Evolutionary conservation across 2,113 vertebrate genomes (phyloP).

Genomic region (Motacilla alba): DNA sequence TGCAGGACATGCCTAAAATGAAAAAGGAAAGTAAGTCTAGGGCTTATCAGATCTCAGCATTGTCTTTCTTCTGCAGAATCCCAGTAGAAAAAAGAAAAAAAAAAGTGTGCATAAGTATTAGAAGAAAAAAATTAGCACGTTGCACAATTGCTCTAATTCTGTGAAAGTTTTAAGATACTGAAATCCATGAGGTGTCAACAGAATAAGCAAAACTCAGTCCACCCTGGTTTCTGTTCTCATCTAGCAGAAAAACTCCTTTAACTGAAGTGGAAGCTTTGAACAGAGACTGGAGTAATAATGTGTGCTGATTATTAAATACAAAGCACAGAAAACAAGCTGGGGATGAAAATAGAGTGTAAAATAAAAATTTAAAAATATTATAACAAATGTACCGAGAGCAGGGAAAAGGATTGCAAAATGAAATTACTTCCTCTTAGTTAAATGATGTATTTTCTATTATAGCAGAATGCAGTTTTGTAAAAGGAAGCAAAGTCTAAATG

Average conservation of each 20-base stretch:
- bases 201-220: neutral
- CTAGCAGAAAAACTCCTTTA: neutral
- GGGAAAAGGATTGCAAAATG: neutral
- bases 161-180: neutral
- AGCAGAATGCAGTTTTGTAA: neutral
- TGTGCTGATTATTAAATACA: neutral
- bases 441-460: slow-evolving; percentile 26
- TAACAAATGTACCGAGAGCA: neutral
- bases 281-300: neutral
- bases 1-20: neutral
- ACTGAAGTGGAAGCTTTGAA: neutral
- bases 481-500: neutral
- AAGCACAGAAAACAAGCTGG: neutral
- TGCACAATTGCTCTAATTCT: neutral
- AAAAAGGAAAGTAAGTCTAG: neutral
- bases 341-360: slow-evolving; percentile 12
- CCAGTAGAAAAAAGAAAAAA: neutral
- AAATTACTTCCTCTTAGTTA: slow-evolving; percentile 32
- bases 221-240: neutral
- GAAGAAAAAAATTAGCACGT: neutral
- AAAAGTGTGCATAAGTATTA: neutral
- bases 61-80: neutral
- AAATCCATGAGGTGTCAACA: neutral
- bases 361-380: neutral
- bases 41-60: neutral